A percentile compares a stretch with the other conserved stretches of the same genome.
phyloP scores from a whole-genome alignment of 2,888 invertebrate genomes.

The Chaetoderma sp. region DNA sequence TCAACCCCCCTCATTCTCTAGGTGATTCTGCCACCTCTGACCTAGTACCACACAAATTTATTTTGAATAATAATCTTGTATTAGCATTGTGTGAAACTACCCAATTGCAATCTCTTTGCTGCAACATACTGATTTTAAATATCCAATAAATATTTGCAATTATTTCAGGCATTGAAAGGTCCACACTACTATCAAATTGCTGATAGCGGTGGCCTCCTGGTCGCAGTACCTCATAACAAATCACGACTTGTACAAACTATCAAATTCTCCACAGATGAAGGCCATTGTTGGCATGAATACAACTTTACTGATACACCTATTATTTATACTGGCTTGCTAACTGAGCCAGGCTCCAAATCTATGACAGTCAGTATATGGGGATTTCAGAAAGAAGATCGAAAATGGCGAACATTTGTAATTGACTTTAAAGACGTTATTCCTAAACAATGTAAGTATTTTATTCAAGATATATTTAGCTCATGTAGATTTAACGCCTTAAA shows the following conservation, averaged over 20 bases:
- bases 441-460: slow-evolving; percentile 51
- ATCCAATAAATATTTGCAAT: neutral
- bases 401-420: slow-evolving; percentile 61
- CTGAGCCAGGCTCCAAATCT: slow-evolving; percentile 65
- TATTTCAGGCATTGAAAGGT: slow-evolving; percentile 61
- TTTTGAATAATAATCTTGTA: too few species aligned
- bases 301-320: slow-evolving; percentile 54
- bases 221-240: slow-evolving; percentile 54
- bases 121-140: too few species aligned
- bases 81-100: too few species aligned
- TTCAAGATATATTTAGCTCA: too few species aligned
- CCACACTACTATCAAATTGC: slow-evolving; percentile 66
- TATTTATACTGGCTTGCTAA: slow-evolving; percentile 57
- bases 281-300: slow-evolving; percentile 67
- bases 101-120: too few species aligned
- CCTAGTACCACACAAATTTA: too few species aligned
- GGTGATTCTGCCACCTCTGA: too few species aligned
- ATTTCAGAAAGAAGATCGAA: slow-evolving; percentile 43
- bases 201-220: slow-evolving; percentile 66
- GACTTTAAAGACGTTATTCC: slow-evolving; percentile 61
- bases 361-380: slow-evolving; percentile 66
- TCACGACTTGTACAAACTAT: slow-evolving; percentile 44
- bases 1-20: too few species aligned
- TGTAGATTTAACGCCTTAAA: too few species aligned
- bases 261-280: slow-evolving; percentile 67